A percentile compares a stretch with the other conserved stretches of the same genome.
Conservation (phyloP, 2,797 vertebrate species). For the Gymnocypris eckloni region DNA sequence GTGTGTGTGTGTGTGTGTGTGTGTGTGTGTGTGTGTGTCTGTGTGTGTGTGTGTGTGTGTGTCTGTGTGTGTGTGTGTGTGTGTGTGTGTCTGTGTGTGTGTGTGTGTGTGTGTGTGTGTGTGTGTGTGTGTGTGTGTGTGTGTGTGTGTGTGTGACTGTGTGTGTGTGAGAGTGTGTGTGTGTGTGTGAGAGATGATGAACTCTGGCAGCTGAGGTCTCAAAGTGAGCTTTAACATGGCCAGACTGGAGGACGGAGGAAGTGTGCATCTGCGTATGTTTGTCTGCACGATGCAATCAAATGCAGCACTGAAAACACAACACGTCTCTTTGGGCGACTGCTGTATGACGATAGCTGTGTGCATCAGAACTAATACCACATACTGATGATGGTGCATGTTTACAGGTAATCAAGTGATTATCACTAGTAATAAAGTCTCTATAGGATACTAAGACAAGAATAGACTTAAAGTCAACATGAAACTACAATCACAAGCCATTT, state of each 20-base stretch:
- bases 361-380: neutral
- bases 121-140: no score
- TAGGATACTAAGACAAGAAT: neutral
- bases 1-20: no score
- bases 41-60: neutral
- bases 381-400: neutral
- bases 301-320: neutral
- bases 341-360: no score
- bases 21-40: neutral
- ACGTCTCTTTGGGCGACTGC: neutral
- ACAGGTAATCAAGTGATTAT: neutral
- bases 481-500: neutral
- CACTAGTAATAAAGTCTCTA: neutral
- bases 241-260: slow-evolving; percentile 1
- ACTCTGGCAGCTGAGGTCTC: slow-evolving; percentile 16
- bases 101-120: neutral
- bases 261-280: neutral
- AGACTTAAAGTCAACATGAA: neutral
- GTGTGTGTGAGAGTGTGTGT: neutral
- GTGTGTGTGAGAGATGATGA: neutral
- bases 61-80: neutral
- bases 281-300: neutral
- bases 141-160: no score
- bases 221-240: slow-evolving; percentile 23
- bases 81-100: no score